A percentile compares a stretch with the other conserved stretches of the same genome.
These are phyloP conservation scores for Toxostoma redivivum DNA, from an alignment of 2,113 vertebrate species.

Conservation along the genomic window DNA sequence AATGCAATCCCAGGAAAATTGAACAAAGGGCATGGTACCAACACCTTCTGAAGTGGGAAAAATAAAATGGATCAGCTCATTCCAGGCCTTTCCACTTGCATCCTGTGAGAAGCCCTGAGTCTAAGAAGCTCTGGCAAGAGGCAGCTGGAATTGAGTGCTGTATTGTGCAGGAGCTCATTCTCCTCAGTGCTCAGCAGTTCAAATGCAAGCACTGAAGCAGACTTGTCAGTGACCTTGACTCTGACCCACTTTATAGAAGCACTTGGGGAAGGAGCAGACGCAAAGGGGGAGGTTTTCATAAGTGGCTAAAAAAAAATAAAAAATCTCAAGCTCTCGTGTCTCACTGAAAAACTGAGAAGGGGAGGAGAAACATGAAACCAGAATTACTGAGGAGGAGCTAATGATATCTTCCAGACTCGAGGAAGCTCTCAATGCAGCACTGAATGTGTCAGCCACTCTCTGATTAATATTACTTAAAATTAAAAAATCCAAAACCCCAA, in stretches of 20 bases:
- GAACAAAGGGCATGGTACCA: conserved; percentile 15
- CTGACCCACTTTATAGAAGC: background rate
- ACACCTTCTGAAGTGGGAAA: conserved; percentile 2
- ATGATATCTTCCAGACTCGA: background rate
- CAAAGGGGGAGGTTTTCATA: background rate
- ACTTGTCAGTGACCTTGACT: conserved; percentile 3
- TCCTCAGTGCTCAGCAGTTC: conserved; percentile 1
- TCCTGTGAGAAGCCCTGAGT: background rate
- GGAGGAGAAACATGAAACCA: background rate
- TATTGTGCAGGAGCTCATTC: background rate
- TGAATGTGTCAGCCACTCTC: background rate
- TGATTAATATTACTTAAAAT: background rate
- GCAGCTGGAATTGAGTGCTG: background rate
- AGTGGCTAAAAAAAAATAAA: background rate
- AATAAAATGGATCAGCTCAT: conserved; percentile 18
- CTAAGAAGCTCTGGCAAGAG: background rate
- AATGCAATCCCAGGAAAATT: conserved; percentile 25
- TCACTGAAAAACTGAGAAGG: background rate
- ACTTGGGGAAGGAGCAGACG: background rate
- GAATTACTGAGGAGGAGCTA: conserved; percentile 11
- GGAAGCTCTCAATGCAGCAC: background rate
- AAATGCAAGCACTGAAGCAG: conserved; percentile 18
- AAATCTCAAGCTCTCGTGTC: background rate
- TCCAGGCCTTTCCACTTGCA: background rate
- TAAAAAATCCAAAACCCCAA: background rate